phyloP scores from a whole-genome alignment of 2,113 vertebrate genomes.

The Apteryx mantelli region DNA sequence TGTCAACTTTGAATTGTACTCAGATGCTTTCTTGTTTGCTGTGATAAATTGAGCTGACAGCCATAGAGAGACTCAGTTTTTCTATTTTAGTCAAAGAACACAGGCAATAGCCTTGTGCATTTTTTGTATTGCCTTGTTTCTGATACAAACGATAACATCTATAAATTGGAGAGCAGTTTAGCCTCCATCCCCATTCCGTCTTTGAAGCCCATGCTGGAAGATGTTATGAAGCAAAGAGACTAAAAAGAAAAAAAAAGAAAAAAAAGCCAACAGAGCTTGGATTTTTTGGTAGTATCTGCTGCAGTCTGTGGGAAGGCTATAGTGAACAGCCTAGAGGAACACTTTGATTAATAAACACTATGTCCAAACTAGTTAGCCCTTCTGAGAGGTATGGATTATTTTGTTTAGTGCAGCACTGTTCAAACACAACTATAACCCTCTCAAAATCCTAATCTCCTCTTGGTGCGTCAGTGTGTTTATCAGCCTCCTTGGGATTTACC shows the following conservation, averaged over 20 bases:
- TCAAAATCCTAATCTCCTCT: neutral
- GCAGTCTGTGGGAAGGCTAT: neutral
- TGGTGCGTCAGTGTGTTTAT: neutral
- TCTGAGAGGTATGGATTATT: rapidly evolving
- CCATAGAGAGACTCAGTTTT: rapidly evolving
- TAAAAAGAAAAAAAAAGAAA: no score
- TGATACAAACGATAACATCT: neutral
- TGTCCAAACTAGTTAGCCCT: neutral
- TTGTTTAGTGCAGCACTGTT: neutral
- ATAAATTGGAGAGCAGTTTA: neutral
- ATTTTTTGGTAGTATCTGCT: neutral
- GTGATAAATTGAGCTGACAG: neutral
- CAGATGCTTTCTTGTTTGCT: neutral
- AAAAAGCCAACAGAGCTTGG: neutral
- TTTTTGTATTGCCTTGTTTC: neutral
- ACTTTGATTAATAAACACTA: rapidly evolving
- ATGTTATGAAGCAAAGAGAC: neutral
- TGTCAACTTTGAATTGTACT: neutral
- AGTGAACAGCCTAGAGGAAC: rapidly evolving
- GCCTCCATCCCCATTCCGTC: neutral
- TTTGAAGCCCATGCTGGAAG: neutral
- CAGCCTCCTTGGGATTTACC: neutral
- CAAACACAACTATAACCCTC: neutral
- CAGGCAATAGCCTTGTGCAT: rapidly evolving
- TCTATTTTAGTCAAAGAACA: neutral